Evolutionary conservation across 2,797 vertebrate genomes (phyloP).

Genomic region (Girardinus metallicus): DNA sequence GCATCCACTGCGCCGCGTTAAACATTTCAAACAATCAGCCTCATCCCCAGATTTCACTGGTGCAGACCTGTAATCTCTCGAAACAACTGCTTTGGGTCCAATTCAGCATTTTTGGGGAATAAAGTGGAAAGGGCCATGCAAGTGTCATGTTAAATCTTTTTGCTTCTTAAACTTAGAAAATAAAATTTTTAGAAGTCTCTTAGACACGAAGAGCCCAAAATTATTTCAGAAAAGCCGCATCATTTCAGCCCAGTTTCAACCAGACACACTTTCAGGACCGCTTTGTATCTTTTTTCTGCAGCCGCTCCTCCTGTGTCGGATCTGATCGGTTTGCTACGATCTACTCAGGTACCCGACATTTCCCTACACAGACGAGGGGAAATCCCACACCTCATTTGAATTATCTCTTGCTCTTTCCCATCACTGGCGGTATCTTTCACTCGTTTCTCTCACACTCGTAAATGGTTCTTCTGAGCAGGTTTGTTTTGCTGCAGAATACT

Average conservation of each 20-base stretch:
- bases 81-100: not conserved
- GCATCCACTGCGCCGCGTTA: not conserved
- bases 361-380: not conserved
- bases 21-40: not conserved
- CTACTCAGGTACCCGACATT: not conserved
- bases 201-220: not conserved
- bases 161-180: not conserved
- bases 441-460: not conserved
- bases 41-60: not conserved
- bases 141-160: not conserved
- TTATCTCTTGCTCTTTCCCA: not conserved
- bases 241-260: not conserved
- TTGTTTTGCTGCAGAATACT: not conserved
- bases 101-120: not conserved
- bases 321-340: not conserved
- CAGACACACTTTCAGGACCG: not conserved
- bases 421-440: not conserved
- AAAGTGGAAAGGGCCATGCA: not conserved
- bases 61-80: not conserved
- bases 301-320: not conserved
- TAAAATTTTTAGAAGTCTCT: not conserved
- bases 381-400: not conserved
- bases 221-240: not conserved
- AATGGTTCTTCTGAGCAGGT: not conserved
- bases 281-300: not conserved